Base-by-base conservation (phyloP, 1,140 invertebrate genomes). In the Scaptomyza graminum region DNA sequence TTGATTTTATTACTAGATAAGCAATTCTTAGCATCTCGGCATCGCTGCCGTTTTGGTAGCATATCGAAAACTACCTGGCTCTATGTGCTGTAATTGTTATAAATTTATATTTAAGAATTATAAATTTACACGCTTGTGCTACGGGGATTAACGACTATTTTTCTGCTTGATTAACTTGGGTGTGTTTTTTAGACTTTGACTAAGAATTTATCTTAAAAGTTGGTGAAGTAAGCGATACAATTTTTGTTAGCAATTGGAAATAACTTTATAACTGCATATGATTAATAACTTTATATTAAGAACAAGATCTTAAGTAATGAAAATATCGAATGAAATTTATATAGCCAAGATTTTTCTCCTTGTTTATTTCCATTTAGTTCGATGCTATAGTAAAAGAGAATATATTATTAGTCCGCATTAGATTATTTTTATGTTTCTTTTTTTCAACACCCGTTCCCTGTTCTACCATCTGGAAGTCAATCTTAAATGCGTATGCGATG, bases 11-110 rank as follows among this genome's bases (percentile, higher is more conserved):
- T 43, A 28, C 49, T 41, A 65, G 75, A 79, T 79, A 63, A 56
- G 22, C 50, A 34, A 34, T 34, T 34, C 31, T 34, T 1, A 56
- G 43, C 39, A 28, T 9, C 28, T 9, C 28, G 41, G 51, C 13
- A 46, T 22, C 25, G 51, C 62, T 73, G 68, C 56, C 59, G 62
- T 9, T 84, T 79, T 79, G 81, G 81, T 77, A 84, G 81, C 81
- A 61, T 74, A 71, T 54, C 68, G 65, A 74, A 85, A 71, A 74
- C 59, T 67, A 59, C 55, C 66, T 59, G 49, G 4, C 18, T 62
- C 47, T 66, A 61, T 9, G 43, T 52, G 72, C 57, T 67, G 12
- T 44, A 56, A 41, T 43, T 41, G 46, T 52, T 66, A 34, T 34
- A 5, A 34, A 49, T 68, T 55, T 56, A 64, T 54, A 73, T 61